A percentile compares a stretch with the other conserved stretches of the same genome.
phyloP scores from a whole-genome alignment of 2,888 invertebrate species.

The Micropterix aruncella region DNA sequence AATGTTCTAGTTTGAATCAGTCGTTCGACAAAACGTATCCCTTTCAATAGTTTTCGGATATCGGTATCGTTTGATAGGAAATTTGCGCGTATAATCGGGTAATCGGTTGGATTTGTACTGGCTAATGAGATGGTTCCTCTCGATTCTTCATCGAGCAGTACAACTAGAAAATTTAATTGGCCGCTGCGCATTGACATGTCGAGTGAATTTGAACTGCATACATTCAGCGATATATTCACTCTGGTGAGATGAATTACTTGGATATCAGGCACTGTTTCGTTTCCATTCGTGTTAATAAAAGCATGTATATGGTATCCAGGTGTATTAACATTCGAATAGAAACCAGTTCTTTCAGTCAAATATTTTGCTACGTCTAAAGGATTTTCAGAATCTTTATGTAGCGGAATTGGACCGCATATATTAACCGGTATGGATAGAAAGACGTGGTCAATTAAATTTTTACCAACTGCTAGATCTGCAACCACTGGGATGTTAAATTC shows the following conservation, averaged over 20 bases:
- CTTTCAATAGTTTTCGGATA: conserved; percentile 17
- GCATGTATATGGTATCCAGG: no score
- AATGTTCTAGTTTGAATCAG: conserved; percentile 19
- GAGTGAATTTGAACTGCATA: no score
- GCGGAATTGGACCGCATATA: neutral
- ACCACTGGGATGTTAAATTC: conserved; percentile 18
- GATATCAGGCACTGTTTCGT: neutral
- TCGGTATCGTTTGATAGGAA: conserved; percentile 33
- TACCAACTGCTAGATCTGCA: conserved; percentile 24
- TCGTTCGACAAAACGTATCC: conserved; percentile 15
- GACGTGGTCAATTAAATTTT: conserved; percentile 23
- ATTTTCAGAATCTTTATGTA: no score
- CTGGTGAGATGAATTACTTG: no score
- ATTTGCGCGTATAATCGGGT: conserved; percentile 36
- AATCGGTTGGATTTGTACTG: conserved; percentile 27
- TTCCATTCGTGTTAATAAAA: no score
- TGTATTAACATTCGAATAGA: no score
- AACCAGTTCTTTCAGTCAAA: neutral
- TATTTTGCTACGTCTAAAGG: neutral
- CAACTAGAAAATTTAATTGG: no score
- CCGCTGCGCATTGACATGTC: no score
- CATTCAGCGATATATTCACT: no score
- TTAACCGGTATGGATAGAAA: neutral
- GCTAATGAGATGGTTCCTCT: conserved; percentile 27
- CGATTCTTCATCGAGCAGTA: conserved; percentile 16